Percentiles rank a stretch among this genome's conserved stretches.
Conservation (phyloP, 2,113 vertebrate genomes). For the Puntigrus tetrazona region DNA sequence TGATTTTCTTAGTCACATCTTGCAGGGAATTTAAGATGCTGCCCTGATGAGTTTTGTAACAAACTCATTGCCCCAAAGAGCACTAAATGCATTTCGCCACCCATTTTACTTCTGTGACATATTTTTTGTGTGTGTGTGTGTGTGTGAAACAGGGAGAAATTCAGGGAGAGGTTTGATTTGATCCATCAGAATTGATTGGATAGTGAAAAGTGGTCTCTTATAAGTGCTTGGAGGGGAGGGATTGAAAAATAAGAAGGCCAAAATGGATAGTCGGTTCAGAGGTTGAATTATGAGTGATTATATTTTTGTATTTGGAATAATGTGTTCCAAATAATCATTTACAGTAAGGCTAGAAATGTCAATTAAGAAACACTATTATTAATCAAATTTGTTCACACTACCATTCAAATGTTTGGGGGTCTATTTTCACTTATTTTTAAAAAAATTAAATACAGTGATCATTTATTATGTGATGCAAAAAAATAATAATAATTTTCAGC, state of each 20-base stretch:
- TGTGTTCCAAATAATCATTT: neutral
- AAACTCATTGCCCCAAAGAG: conserved; percentile 8
- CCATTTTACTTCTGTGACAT: neutral
- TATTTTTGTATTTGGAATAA: neutral
- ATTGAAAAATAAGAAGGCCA: conserved; percentile 15
- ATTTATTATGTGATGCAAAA: neutral
- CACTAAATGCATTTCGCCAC: neutral
- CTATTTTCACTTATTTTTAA: no score
- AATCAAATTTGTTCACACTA: neutral
- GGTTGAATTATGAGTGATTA: neutral
- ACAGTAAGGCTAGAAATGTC: neutral
- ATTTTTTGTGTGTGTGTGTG: neutral
- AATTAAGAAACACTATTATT: neutral
- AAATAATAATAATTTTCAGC: neutral
- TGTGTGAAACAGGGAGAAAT: neutral
- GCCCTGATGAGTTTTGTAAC: conserved; percentile 11
- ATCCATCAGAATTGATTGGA: conserved; percentile 11
- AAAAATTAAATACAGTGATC: neutral
- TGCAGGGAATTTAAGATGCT: conserved; percentile 10
- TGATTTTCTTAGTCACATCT: conserved; percentile 42
- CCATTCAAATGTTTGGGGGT: neutral
- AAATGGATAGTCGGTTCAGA: conserved; percentile 23
- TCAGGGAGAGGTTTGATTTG: neutral
- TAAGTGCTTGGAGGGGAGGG: conserved; percentile 3
- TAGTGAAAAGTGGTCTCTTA: conserved; percentile 11